A percentile compares a stretch with the other conserved stretches of the same genome.
These are phyloP conservation scores for Buathra laborator DNA, from an alignment of 2,888 invertebrate species.

Conservation along the genomic window DNA sequence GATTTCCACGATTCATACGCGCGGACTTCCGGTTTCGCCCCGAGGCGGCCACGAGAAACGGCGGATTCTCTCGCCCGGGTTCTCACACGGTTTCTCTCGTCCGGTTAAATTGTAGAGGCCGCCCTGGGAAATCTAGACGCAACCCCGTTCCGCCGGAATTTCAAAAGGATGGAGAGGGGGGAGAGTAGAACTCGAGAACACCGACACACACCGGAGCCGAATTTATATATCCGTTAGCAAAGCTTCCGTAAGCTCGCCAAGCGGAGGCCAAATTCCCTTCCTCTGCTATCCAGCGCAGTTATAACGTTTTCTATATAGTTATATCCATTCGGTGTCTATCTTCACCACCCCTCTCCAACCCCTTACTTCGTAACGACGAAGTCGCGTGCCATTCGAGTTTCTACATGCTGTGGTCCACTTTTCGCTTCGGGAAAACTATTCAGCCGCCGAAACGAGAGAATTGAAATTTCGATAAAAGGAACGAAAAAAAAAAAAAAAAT, in stretches of 20 bases:
- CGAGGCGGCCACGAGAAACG: constrained; percentile 46
- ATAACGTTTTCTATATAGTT: constrained; percentile 18
- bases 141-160: constrained; percentile 73
- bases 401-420: constrained; percentile 2
- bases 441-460: not conserved
- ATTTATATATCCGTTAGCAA: constrained; percentile 68
- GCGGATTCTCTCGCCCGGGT: constrained; percentile 28
- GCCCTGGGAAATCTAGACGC: constrained; percentile 70
- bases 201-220: constrained; percentile 55
- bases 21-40: constrained; percentile 63
- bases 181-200: constrained; percentile 5
- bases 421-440: constrained; percentile 1
- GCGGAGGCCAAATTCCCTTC: constrained; percentile 48
- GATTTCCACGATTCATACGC: constrained; percentile 63
- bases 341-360: not conserved
- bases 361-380: constrained; percentile 12
- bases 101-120: constrained; percentile 68
- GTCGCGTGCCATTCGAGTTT: constrained; percentile 35
- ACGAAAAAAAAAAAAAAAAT: not conserved
- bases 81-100: constrained; percentile 39
- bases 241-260: constrained; percentile 66
- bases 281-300: constrained; percentile 22
- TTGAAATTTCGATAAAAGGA: not conserved
- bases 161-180: constrained; percentile 72
- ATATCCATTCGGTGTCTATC: constrained; percentile 32